phyloP scores from a whole-genome alignment of 2,888 invertebrate genomes.

The Villa cingulata region DNA sequence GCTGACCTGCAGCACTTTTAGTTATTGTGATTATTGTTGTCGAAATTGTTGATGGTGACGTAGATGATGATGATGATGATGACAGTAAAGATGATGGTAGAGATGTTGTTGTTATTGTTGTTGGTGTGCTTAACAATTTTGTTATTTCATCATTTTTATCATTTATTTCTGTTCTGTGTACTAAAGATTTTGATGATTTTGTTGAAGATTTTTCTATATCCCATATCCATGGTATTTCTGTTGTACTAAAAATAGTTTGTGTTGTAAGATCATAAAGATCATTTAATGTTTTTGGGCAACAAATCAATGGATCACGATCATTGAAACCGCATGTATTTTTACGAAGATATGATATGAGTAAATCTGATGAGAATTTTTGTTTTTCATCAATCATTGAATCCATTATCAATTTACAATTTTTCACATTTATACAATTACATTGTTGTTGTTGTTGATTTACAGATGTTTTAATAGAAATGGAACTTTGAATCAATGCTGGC shows the following conservation, averaged over 20 bases:
- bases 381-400: slow-evolving; percentile 19
- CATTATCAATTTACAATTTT: slow-evolving; percentile 23
- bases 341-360: slow-evolving; percentile 20
- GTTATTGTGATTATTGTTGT: too few relatives aligned
- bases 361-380: slow-evolving; percentile 16
- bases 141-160: neutral
- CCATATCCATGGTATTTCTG: slow-evolving; percentile 27
- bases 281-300: slow-evolving; percentile 19
- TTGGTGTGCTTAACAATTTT: too few relatives aligned
- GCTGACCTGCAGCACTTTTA: too few relatives aligned
- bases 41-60: too few relatives aligned
- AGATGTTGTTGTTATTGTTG: too few relatives aligned
- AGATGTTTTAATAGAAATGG: too few relatives aligned
- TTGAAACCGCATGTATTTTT: slow-evolving; percentile 25
- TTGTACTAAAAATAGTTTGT: neutral
- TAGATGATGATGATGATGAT: too few relatives aligned
- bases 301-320: slow-evolving; percentile 22
- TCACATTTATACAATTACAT: slow-evolving; percentile 27
- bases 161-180: neutral
- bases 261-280: neutral
- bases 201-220: slow-evolving; percentile 10
- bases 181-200: neutral
- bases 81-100: too few relatives aligned
- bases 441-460: slow-evolving; percentile 1
- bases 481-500: neutral